These are phyloP conservation scores for Dyspetes luteomarginatus DNA, from an alignment of 2,888 invertebrate species.

Conservation along the genomic window DNA sequence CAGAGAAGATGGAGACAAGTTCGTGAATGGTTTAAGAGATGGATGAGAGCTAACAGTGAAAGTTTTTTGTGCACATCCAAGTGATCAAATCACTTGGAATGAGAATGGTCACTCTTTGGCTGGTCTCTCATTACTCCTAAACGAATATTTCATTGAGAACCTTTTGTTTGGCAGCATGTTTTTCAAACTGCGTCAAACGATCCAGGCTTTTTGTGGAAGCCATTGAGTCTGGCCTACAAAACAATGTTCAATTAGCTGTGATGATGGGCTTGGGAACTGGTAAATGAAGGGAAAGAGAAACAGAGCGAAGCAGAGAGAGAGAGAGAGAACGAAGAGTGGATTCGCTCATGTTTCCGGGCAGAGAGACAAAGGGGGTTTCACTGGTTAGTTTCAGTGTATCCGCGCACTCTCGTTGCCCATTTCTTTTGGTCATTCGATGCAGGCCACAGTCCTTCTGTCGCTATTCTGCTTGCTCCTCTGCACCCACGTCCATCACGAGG, in stretches of 20 bases:
- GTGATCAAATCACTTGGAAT: no score
- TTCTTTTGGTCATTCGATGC: constrained; percentile 8
- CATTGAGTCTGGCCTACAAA: neutral
- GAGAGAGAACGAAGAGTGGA: constrained; percentile 3
- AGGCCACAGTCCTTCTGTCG: neutral
- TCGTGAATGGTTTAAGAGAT: no score
- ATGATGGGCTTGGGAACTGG: neutral
- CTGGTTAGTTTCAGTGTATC: constrained; percentile 1
- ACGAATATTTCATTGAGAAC: neutral
- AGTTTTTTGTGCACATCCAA: no score
- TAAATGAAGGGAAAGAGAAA: neutral
- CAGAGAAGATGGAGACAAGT: neutral
- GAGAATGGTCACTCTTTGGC: no score
- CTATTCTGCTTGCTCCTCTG: neutral
- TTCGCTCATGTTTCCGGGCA: neutral
- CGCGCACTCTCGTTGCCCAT: neutral
- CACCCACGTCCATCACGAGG: neutral
- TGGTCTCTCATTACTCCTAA: neutral
- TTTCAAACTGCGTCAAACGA: neutral
- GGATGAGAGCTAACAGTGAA: no score
- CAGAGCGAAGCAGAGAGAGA: neutral
- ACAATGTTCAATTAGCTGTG: constrained; percentile 20
- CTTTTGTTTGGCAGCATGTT: no score
- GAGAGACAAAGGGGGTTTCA: constrained; percentile 6
- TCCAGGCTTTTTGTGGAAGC: neutral